Base-by-base conservation (phyloP, 35 echinoderm and acorn worm species). In the Lytechinus variegatus region DNA sequence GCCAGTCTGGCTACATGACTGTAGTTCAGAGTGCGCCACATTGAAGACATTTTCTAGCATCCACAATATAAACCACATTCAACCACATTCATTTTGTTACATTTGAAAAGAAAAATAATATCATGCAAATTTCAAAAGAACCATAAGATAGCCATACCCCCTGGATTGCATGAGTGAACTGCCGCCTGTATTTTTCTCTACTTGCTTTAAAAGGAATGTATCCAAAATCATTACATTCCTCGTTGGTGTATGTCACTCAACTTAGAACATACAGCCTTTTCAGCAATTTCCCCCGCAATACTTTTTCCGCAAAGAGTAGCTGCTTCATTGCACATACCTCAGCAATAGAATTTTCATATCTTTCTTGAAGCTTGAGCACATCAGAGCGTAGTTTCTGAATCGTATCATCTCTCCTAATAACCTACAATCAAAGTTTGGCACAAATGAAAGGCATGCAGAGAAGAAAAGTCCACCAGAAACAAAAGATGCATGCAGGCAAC, bases 371-470 rank as follows among this genome's bases (percentile, higher is more conserved):
- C 52, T 79, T 97, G 16, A 98, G 93, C 11, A 98, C 94, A 27
- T 98, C 97, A 87, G 94, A 96, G 54, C 97, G 88, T 27, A 97
- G 96, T 87, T 96, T 97, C 87, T 98, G 96, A 9, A 97, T 96
- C 13, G 96, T 97, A 9, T 98, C 97, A 87, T 98, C 97, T 94
- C 97, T 94, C 92, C 95, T 98, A 86, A 86, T 72, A 14, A 97
- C 87, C 95, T 97, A 54, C 54, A 27, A 52, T 66, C 29, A 28
- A 54, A 93, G 28, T 90, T 44, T 90, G 9, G 88, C 88, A 90
- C 52, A 54, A 21, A 52, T 92, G 60, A 56, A 52, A 57, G 88
- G 27, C 52, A 90, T 90, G 88, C 88, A 90, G 52, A 90, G 88
- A 90, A 44, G n/a, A n/a, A 90, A 24, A 44, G 66, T 79, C 66